Conservation (phyloP, 2,797 vertebrate species). For the Hemitrygon akajei region DNA sequence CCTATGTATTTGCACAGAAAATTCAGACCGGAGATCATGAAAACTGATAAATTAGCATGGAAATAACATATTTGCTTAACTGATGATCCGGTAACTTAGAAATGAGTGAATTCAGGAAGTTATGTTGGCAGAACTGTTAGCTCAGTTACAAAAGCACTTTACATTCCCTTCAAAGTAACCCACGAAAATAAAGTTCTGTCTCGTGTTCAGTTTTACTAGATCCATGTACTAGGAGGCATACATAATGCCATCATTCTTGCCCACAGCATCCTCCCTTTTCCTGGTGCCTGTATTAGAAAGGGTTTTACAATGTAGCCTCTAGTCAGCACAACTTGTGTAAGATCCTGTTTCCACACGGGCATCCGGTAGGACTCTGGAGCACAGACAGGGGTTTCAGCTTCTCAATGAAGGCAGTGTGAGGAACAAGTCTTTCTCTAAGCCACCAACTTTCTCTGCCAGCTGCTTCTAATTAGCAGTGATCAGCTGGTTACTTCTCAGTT, state of each 20-base stretch:
- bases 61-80: neutral
- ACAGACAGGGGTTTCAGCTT: neutral
- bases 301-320: neutral
- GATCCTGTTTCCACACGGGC: neutral
- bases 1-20: neutral
- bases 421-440: conserved; percentile 13
- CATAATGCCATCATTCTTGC: conserved; percentile 12
- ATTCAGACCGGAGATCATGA: neutral
- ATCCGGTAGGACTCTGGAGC: neutral
- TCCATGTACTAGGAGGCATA: neutral
- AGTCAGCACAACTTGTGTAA: neutral
- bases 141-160: neutral
- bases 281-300: neutral
- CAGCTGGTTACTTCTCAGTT: conserved; percentile 8
- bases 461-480: conserved; percentile 13
- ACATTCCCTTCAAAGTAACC: neutral
- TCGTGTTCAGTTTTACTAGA: neutral
- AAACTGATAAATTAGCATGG: neutral
- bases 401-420: conserved; percentile 28
- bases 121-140: neutral
- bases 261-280: neutral
- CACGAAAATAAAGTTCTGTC: neutral
- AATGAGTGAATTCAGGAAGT: neutral
- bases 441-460: neutral
- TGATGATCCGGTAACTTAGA: neutral